Evolutionary conservation across 2,113 vertebrate species (phyloP), one percentile per base, ranked within the genome.

Genomic region (Parus major): DNA sequence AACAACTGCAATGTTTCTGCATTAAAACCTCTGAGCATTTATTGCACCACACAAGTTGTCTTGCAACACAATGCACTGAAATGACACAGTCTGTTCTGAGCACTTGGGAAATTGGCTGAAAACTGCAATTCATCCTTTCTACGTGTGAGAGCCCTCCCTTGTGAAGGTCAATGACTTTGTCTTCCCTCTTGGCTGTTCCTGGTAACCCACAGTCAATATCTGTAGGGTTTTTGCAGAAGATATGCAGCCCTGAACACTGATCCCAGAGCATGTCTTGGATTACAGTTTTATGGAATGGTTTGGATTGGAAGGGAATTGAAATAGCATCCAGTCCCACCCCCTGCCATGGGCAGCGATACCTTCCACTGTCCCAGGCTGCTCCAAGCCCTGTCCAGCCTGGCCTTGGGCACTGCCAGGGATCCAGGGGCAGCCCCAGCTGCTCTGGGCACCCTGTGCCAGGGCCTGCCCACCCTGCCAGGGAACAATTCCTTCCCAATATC

Each of bases 121-220:
- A 86, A 53, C 50, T 86, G 75, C 23, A 70, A 47, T 29, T 90
- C 25, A 5, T 46, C 73, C 52, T 49, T n/a, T 13, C 57, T 42
- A 0, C 0, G 9, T 1, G 2, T 2, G 64, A 75, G 66, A 79
- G 27, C 60, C 0, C 18, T n/a, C n/a, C 53, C 76, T 27, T 24
- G 18, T 56, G 68, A 41, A 86, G 80, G 86, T 73, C 76, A 44
- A 20, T 66, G 80, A 5, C 72, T 72, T 41, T 23, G 21, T 63
- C 59, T 83, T 88, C 75, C 33, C 23, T 44, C 77, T 69, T 22
- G 69, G 50, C 77, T 31, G 22, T 27, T 91, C 50, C 68, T 70
- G n/a, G 28, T 29, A 31, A 22, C 33, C 41, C 53, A 6, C 20
- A 16, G 49, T 31, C 60, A 12, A 3, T 39, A 52, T 25, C 50